Conservation (phyloP, 2,113 vertebrate species). For the Sinocyclocheilus anshuiensis region DNA sequence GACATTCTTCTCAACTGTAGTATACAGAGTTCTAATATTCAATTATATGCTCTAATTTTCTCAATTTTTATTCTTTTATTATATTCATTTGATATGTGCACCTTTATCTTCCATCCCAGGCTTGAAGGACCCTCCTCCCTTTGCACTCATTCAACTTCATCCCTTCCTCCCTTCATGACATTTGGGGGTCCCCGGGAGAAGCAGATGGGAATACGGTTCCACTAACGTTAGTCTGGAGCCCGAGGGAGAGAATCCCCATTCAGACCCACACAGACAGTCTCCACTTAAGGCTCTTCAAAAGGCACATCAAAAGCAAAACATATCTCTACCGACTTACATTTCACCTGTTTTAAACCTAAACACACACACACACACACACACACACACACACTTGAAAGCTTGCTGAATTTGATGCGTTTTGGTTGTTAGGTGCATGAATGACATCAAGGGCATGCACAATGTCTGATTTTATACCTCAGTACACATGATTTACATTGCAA, state of each 20-base stretch:
- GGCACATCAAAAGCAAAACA: slow-evolving; percentile 15
- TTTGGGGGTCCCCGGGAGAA: slow-evolving; percentile 32
- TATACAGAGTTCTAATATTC: background rate
- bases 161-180: slow-evolving; percentile 19
- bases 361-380: background rate
- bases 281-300: background rate
- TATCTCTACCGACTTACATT: background rate
- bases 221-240: slow-evolving; percentile 36
- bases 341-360: background rate
- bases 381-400: slow-evolving; percentile 51
- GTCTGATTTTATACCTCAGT: background rate
- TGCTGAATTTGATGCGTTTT: slow-evolving; percentile 66
- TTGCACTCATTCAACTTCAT: slow-evolving; percentile 13
- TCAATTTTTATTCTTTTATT: background rate
- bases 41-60: background rate
- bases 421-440: slow-evolving; percentile 5
- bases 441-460: background rate
- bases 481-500: background rate
- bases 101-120: background rate
- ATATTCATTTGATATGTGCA: background rate
- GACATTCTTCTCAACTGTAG: background rate
- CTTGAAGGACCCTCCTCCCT: slow-evolving; percentile 23
- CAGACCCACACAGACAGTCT: slow-evolving; percentile 17
- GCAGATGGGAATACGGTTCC: slow-evolving; percentile 23
- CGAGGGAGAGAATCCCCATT: slow-evolving; percentile 33